These are phyloP conservation scores for Eucidaris tribuloides DNA, from an alignment of 35 echinoderm and acorn worm genomes.

Conservation along the genomic window DNA sequence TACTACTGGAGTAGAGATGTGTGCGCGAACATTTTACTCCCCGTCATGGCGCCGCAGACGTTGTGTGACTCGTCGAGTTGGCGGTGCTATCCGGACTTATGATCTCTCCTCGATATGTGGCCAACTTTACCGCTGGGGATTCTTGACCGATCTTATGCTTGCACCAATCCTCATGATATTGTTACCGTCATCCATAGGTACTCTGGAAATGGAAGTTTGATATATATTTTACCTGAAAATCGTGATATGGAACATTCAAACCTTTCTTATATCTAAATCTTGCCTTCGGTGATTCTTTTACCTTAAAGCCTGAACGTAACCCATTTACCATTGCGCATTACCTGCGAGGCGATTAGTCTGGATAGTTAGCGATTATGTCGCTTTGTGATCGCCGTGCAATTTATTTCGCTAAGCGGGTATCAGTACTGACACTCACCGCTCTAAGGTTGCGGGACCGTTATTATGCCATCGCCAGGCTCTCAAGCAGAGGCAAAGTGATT, in stretches of 20 bases:
- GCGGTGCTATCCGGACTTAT: not conserved
- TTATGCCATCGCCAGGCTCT: constrained; percentile 77
- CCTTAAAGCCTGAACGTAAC: constrained; percentile 57
- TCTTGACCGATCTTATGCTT: not conserved
- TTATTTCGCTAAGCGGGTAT: constrained; percentile 65
- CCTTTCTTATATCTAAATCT: constrained; percentile 70
- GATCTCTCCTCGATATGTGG: not conserved
- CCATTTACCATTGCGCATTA: constrained; percentile 58
- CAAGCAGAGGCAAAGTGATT: constrained; percentile 42
- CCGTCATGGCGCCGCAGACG: not conserved
- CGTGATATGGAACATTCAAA: constrained; percentile 80
- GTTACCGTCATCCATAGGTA: constrained; percentile 41
- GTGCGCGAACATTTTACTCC: constrained; percentile 9
- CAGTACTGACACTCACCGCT: constrained; percentile 83
- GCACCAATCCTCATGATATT: constrained; percentile 38
- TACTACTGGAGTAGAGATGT: too few species aligned
- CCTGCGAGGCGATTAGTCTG: not conserved
- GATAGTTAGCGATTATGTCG: constrained; percentile 38
- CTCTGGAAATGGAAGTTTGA: constrained; percentile 69
- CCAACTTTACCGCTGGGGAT: not conserved
- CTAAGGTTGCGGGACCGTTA: constrained; percentile 82
- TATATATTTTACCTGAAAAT: constrained; percentile 51
- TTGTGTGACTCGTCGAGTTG: not conserved
- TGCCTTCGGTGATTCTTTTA: constrained; percentile 73
- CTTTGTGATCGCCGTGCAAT: constrained; percentile 26